Evolutionary conservation across 2,888 invertebrate genomes (phyloP), one percentile per base, ranked within the genome.

Genomic region (Lacanobia oleracea): DNA sequence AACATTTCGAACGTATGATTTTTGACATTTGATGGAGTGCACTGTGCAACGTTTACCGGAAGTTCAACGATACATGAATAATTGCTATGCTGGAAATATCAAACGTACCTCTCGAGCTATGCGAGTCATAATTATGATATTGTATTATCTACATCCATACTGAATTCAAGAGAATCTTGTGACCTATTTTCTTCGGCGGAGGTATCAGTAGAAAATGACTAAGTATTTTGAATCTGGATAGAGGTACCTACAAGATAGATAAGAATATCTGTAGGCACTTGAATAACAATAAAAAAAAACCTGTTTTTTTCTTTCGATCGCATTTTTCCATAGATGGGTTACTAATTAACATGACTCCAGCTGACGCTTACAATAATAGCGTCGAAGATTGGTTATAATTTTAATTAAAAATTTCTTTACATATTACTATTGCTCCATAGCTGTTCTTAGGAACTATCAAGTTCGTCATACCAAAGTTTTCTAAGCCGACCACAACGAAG

Each of bases 21-120:
- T 40, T 16, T 60, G n/a, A 14, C 40, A 45, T 60, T 72, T n/a
- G 7, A 53, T 50, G 62, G 12, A 57, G 12, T 62, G 53, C 54
- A 40, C 48, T n/a, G 45, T 27, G 53, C 54, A 40, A 53, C 23
- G 45, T 27, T 45, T 43, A 51, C 27, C 23, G 37, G 9, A 40
- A 50, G 27, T 45, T 45, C 21, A 40, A 27, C 45, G 16, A 27
- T 45, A 18, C 9, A 33, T 23, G 8, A 43, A 27, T 45, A 43
- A 16, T 64, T 43, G 14, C 14, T 40, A 10, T 43, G 3, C 21
- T 21, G 5, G 5, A 51, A 23, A 6, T 51, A 37, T 33, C 21
- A 18, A 59, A 57, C 18, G 8, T 14, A 53, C 21, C 8, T 51
- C 18, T 5, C 8, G 21, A 33, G 43, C 51, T 43, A n/a, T 5